phyloP scores from a whole-genome alignment of 2,797 vertebrate genomes.

The Monodelphis domestica region DNA sequence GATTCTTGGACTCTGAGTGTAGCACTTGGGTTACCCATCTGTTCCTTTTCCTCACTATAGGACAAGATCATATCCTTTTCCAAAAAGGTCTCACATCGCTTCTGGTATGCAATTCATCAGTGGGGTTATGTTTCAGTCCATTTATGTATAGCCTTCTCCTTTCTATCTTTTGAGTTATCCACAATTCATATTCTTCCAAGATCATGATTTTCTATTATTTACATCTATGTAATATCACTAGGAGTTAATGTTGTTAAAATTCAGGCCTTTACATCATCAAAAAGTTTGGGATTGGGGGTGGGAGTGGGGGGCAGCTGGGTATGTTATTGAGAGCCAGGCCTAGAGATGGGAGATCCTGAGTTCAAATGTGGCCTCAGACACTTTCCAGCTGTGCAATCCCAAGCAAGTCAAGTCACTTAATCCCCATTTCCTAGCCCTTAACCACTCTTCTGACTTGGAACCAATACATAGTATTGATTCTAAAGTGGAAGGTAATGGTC shows the following conservation, averaged over 20 bases:
- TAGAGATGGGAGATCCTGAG: too few species aligned
- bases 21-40: neutral
- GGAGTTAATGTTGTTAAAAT: neutral
- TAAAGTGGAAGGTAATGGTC: too few species aligned
- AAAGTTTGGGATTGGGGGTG: neutral
- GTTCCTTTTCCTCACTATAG: neutral
- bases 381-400: too few species aligned
- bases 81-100: neutral
- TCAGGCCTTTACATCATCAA: neutral
- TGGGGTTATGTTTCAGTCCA: neutral
- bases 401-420: too few species aligned
- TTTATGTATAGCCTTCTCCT: neutral
- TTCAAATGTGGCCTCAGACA: too few species aligned
- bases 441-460: too few species aligned
- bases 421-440: too few species aligned
- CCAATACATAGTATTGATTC: too few species aligned
- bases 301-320: too few species aligned
- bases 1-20: neutral
- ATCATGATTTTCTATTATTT: neutral
- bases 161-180: neutral
- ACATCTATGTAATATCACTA: neutral
- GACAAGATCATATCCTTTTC: neutral
- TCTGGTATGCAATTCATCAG: neutral
- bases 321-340: too few species aligned
- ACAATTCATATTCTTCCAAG: neutral